Evolutionary conservation across 2,797 vertebrate species (phyloP), one percentile per base, ranked within the genome.

Genomic region (Xenops minutus): DNA sequence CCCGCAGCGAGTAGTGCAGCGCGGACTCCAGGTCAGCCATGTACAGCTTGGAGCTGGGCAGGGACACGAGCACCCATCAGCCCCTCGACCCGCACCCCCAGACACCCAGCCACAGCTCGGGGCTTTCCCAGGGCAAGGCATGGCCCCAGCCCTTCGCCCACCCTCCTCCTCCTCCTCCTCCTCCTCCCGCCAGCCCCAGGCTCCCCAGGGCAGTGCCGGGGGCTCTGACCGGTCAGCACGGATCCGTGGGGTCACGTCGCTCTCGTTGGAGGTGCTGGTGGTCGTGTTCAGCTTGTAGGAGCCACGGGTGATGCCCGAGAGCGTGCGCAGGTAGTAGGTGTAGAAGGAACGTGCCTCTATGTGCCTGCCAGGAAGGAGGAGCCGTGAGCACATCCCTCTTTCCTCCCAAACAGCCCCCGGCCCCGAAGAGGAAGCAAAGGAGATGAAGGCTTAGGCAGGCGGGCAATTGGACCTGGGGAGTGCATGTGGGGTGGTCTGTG

Each of bases 1-100:
- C 95, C 29, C 98, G 98, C 36, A 99, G 97, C 4, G 99, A 98
- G 92, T 99, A 99, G 96, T 99, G 98, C 32, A 99, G 97, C 0
- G 98, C 92, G 0, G 99, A 99, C 89, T 99, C 99, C 96, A 99
- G 97, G 92, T 99, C 99, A 1, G 98, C 98, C 99, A 99, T 99
- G 86, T 99, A 99, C 90, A 99, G 95, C 93, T 98, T 98, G 83
- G 98, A 98, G 80, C 99, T 99, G 96, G 37, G 52, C 41, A 93
- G 56, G 26, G 24, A 74, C 58, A 52, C 0, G 2, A 52, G 1
- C 12, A 13, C 34, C 41, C 11, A 1, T 82, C 81, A 79, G 41
- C 37, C 13, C 2, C 0, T 34, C 3, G 10, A 44, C 2, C 20
- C 0, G 0, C 27, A 14, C 20, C 43, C 39, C 5, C 8, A 5